These are phyloP conservation scores for Xestia sexstrigata DNA, from an alignment of 2,888 invertebrate species.

Conservation along the genomic window DNA sequence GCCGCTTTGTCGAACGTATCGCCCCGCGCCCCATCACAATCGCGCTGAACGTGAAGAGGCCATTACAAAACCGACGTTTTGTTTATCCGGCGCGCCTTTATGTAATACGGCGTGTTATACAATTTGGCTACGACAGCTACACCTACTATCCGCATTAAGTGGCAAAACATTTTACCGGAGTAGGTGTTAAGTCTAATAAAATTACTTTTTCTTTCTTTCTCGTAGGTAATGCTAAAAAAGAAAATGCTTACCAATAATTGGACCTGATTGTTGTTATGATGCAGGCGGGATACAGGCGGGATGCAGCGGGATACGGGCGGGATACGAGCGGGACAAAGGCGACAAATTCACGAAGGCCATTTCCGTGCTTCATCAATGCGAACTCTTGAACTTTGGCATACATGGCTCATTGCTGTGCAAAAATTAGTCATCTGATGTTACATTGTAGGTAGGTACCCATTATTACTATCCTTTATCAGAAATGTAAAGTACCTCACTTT, in stretches of 20 bases:
- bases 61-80: no score
- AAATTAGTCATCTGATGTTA: not conserved
- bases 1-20: no score
- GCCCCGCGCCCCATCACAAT: no score
- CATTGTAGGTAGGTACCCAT: not conserved
- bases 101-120: no score
- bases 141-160: not conserved
- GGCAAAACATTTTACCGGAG: not conserved
- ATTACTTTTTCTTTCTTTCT: not conserved
- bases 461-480: not conserved
- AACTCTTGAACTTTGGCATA: conserved; percentile 37
- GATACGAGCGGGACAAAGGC: not conserved
- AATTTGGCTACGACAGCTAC: not conserved
- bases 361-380: conserved; percentile 15
- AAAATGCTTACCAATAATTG: conserved; percentile 20
- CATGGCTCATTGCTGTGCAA: conserved; percentile 4
- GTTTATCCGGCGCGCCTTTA: no score
- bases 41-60: no score
- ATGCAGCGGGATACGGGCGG: not conserved
- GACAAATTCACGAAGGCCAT: conserved; percentile 4
- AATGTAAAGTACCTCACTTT: not conserved
- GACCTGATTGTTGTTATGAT: conserved; percentile 11
- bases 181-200: not conserved
- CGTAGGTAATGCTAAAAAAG: not conserved
- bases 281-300: not conserved